Evolutionary conservation across 2,888 invertebrate species (phyloP).

Genomic region (Tinea pellionella): DNA sequence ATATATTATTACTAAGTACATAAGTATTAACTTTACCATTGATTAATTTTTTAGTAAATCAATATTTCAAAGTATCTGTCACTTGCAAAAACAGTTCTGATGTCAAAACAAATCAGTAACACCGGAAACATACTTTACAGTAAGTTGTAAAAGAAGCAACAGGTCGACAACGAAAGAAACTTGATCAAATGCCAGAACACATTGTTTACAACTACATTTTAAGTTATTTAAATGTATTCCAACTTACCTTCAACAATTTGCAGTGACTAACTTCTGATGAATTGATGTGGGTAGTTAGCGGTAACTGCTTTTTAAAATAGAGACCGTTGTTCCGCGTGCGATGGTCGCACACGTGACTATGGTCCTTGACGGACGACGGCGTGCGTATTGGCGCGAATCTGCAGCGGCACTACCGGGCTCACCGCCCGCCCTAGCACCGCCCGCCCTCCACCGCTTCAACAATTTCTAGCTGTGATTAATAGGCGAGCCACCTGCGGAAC

Average conservation of each 20-base stretch:
- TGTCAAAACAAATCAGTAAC: background rate
- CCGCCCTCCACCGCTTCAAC: conserved; percentile 25
- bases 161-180: conserved; percentile 34
- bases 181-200: conserved; percentile 19
- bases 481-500: conserved; percentile 63
- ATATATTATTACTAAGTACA: no score
- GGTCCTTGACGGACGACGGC: conserved; percentile 26
- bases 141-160: conserved; percentile 25
- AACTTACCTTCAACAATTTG: background rate
- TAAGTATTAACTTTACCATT: no score
- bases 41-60: no score
- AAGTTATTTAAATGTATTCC: background rate
- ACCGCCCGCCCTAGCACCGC: conserved; percentile 27
- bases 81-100: background rate
- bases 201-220: background rate
- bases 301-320: background rate
- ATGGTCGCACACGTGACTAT: background rate
- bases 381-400: conserved; percentile 45
- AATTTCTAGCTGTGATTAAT: conserved; percentile 60
- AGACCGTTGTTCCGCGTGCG: background rate
- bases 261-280: background rate
- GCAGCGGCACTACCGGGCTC: conserved; percentile 57
- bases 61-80: background rate
- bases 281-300: no score
- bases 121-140: background rate